Base-by-base conservation (phyloP, 2,888 invertebrate species). In the Margaritifera margaritifera region DNA sequence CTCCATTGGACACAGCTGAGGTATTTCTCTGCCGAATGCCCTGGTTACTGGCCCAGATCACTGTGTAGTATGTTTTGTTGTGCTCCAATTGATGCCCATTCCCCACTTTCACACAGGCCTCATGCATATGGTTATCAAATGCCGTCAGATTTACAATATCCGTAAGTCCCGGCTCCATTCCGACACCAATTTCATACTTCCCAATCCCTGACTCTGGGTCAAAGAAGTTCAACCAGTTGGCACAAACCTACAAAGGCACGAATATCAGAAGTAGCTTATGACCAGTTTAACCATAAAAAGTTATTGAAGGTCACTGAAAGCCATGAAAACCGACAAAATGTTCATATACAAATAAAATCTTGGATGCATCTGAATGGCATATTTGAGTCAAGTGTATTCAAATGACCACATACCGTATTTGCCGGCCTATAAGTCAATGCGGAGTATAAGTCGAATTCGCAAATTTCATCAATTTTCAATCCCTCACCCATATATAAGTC, bases 191-290 rank as follows among this genome's bases (percentile, higher is more conserved):
- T 59, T 67, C 72, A 66, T 80, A 83, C 51, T 72, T 71, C 6
- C 70, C 68, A 11, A 84, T 80, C 20, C 83, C 82, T 50, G 82
- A 81, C 62, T 84, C 77, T 2, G 81, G 78, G 65, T 84, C 84
- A 42, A 71, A 76, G 73, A 84, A 84, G 24, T 73, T 76, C 42
- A 51, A 52, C 83, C 83, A 84, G 67, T 80, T 83, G 22, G 74
- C 74, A 72, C 83, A 84, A 22, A 83, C 78, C 83, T 83, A 59
- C 1, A 71, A 77, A 52, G 20, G 18, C n/a, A 67, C 31, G 51
- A 31, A 55, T 64, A 55, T 55, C 1, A 25, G 11, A 27, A 64
- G 42, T 42, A 11, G 11, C 42, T 42, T 11, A 11, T 42, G 42
- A 3, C 42, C 42, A 11, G 42, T 42, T 11, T 42, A 3, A 42